These are phyloP conservation scores for Papilio helenus DNA, from an alignment of 1,140 invertebrate species.

Conservation along the genomic window DNA sequence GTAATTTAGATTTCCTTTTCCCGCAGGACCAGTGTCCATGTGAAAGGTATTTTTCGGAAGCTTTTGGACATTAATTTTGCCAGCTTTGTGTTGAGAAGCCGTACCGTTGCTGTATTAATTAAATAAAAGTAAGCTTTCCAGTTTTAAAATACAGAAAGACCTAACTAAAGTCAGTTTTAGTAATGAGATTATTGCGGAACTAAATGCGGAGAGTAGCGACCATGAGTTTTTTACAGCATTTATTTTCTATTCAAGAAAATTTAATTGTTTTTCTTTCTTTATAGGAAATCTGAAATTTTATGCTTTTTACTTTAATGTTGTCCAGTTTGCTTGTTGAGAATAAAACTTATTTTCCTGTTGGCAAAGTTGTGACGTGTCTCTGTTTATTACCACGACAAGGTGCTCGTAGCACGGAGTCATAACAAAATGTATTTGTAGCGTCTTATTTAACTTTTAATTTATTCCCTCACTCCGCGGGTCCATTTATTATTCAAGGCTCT, in stretches of 20 bases:
- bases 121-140: background rate
- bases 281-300: background rate
- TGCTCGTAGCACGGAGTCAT: background rate
- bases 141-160: background rate
- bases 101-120: background rate
- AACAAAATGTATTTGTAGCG: constrained; percentile 7
- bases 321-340: background rate
- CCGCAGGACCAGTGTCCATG: background rate
- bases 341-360: background rate
- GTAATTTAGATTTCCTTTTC: constrained; percentile 26
- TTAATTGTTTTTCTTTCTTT: background rate
- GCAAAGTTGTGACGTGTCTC: background rate
- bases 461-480: background rate
- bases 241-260: background rate
- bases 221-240: background rate
- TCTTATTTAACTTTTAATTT: constrained; percentile 30
- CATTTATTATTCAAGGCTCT: constrained; percentile 19
- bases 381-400: background rate
- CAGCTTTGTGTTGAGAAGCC: background rate
- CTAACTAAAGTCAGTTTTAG: background rate
- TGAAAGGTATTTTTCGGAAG: constrained; percentile 14
- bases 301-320: background rate
- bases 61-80: background rate
- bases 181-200: background rate
- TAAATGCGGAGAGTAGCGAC: background rate